A percentile compares a stretch with the other conserved stretches of the same genome.
phyloP scores from a whole-genome alignment of 2,888 invertebrate species.

The Meandrusa payeni region DNA sequence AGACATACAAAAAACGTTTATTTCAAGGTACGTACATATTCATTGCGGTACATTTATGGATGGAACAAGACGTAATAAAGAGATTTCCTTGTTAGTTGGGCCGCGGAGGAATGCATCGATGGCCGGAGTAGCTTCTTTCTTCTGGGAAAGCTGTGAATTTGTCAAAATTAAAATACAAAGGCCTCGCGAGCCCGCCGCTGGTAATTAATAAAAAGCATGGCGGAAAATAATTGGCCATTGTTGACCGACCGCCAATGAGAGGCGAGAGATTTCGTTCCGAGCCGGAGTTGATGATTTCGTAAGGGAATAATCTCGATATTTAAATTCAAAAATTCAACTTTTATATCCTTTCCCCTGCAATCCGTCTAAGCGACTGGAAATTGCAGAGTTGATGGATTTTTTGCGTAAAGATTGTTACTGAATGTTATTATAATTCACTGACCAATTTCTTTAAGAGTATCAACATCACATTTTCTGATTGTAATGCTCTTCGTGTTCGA shows the following conservation, averaged over 20 bases:
- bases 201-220: slow-evolving; percentile 69
- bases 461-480: too few species aligned
- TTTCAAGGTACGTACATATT: slow-evolving; percentile 40
- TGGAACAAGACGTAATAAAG: slow-evolving; percentile 45
- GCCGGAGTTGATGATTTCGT: slow-evolving; percentile 21
- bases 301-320: slow-evolving; percentile 23
- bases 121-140: slow-evolving; percentile 36
- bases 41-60: slow-evolving; percentile 41
- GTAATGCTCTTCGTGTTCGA: too few species aligned
- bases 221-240: slow-evolving; percentile 68
- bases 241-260: slow-evolving; percentile 37
- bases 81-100: slow-evolving; percentile 43
- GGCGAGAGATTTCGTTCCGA: slow-evolving; percentile 25
- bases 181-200: slow-evolving; percentile 45
- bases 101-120: slow-evolving; percentile 28
- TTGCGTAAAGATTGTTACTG: slow-evolving; percentile 13
- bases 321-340: slow-evolving; percentile 22
- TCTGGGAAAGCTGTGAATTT: slow-evolving; percentile 63
- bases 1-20: slow-evolving; percentile 42
- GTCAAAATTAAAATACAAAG: slow-evolving; percentile 74
- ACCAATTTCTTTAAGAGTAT: too few species aligned
- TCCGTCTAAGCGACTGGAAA: slow-evolving; percentile 6
- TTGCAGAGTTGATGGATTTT: slow-evolving; percentile 12
- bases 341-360: slow-evolving; percentile 14
- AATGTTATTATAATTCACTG: slow-evolving; percentile 19